These are phyloP conservation scores for Grammomys dolichurus DNA, from an alignment of 2,113 vertebrate species.

Conservation along the genomic window DNA sequence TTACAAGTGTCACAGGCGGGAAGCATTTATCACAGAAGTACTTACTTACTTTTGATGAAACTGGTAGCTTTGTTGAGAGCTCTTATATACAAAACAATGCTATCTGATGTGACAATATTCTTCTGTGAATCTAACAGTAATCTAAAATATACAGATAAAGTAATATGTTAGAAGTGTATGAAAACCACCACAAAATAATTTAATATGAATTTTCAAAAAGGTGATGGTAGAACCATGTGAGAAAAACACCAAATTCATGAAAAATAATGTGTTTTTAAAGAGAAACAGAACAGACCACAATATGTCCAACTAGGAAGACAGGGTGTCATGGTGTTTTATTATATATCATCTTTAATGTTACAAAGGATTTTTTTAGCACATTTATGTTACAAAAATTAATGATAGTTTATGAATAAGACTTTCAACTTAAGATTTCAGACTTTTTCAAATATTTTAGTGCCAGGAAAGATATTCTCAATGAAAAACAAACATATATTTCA, in stretches of 20 bases:
- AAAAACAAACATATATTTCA: background rate
- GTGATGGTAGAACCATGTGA: background rate
- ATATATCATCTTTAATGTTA: background rate
- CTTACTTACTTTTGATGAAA: background rate
- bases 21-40: background rate
- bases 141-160: conserved; percentile 43
- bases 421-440: conserved; percentile 24
- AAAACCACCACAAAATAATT: conserved; percentile 28
- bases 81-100: conserved; percentile 4
- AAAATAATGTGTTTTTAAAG: background rate
- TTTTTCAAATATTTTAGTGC: conserved; percentile 1
- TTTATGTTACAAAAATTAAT: conserved; percentile 25
- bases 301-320: background rate
- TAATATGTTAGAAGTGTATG: background rate
- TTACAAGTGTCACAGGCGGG: background rate
- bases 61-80: background rate
- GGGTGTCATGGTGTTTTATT: background rate
- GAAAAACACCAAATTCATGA: background rate
- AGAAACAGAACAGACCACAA: background rate
- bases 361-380: conserved; percentile 25
- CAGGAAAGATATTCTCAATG: background rate
- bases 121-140: conserved; percentile 50
- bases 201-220: conserved; percentile 52
- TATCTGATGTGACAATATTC: conserved; percentile 6
- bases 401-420: conserved; percentile 13